Base-by-base conservation (phyloP, 2,888 invertebrate species). In the Leucoptera coffeella region DNA sequence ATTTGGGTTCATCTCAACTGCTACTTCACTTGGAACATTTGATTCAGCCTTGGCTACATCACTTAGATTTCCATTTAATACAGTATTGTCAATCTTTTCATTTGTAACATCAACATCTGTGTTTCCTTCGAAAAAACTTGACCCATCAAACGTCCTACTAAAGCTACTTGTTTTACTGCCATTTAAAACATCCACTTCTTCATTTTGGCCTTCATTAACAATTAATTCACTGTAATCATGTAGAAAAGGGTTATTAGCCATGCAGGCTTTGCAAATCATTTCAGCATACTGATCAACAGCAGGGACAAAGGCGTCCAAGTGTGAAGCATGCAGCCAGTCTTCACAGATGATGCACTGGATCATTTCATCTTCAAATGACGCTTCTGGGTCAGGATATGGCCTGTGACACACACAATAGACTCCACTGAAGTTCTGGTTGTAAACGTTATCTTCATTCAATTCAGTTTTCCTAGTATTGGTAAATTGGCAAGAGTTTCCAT, bases 331-430 rank as follows among this genome's bases (percentile, higher is more conserved):
- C 42, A 82, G 90, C 99, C 99, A 99, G 55, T 99, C 97, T 53
- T 99, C 99, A 55, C 99, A 99, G 28, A 95, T 67, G 23, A 88
- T 74, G 47, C 99, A 99, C 49, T 99, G 97, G 25, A 95, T 80
- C 96, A 97, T 97, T 41, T 89, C 86, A 60, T 94, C 94, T 28
- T 85, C 84, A 19, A 75, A 58, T 4, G 76, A 72, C 45, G 82
- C 79, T 7, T 94, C 92, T 1, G 86, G 85, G 59, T 97, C 96
- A 8, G 97, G 97, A 59, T 96, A 99, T 0, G 95, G 95, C 28
- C 92, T 77, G 21, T 82, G 69, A 51, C 99, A 99, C 8, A 67
- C 79, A 49, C 99, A 99, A 56, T 97, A 99, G 2, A 85, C 48
- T 0, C 96, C 97, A 42, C 77, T 75, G 46, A 94, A 99, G 55